Evolutionary conservation across 2,888 invertebrate species (phyloP).

Genomic region (Drosophila mayaguana): DNA sequence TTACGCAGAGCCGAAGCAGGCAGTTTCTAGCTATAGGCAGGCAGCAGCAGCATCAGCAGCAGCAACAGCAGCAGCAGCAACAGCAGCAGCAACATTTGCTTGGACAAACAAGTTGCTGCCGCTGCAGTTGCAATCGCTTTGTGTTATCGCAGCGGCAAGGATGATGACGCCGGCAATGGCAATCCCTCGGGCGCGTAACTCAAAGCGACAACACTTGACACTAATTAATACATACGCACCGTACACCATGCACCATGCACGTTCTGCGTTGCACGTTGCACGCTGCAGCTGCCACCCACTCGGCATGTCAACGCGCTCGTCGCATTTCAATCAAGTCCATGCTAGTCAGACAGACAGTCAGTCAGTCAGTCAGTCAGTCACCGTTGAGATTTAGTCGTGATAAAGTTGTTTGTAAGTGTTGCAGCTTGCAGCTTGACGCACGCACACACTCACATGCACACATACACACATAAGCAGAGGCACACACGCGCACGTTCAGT

Average conservation of each 20-base stretch:
- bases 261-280: constrained; percentile 9
- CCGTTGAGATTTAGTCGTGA: constrained; percentile 73
- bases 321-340: constrained; percentile 79
- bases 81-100: constrained; percentile 17
- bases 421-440: constrained; percentile 46
- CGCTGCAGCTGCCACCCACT: constrained; percentile 55
- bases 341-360: constrained; percentile 47
- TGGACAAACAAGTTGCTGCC: constrained; percentile 67
- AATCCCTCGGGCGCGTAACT: constrained; percentile 81
- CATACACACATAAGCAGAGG: constrained; percentile 21
- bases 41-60: constrained; percentile 12
- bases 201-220: constrained; percentile 82
- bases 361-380: constrained; percentile 40
- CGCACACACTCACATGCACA: constrained; percentile 35
- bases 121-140: constrained; percentile 68
- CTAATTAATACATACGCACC: constrained; percentile 82
- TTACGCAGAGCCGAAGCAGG: constrained; percentile 57
- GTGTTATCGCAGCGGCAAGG: constrained; percentile 62
- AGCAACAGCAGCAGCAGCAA: constrained; percentile 1
- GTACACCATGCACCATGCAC: constrained; percentile 24
- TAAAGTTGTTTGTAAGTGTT: constrained; percentile 81
- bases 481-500: constrained; percentile 37
- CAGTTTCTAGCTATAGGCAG: constrained; percentile 19
- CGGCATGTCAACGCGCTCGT: constrained; percentile 69
- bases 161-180: constrained; percentile 64